Evolutionary conservation across 1,140 invertebrate species (phyloP).

Genomic region (Zaprionus inermis): DNA sequence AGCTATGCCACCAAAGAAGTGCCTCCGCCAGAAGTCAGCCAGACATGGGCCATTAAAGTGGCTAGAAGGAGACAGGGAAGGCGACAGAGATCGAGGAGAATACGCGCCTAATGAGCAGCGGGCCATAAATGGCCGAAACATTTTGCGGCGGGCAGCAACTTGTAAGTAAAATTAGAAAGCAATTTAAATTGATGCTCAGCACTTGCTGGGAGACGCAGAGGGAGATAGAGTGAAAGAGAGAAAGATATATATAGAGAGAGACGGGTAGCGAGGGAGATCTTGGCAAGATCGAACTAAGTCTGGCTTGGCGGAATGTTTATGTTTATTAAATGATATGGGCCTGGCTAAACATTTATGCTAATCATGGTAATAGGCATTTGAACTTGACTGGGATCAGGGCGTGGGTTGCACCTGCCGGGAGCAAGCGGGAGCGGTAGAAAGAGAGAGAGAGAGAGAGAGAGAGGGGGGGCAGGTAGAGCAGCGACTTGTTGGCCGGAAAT

Average conservation of each 20-base stretch:
- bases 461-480: not conserved
- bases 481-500: conserved; percentile 28
- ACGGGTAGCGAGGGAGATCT: not conserved
- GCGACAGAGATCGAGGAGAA: conserved; percentile 5
- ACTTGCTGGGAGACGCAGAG: not conserved
- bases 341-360: conserved; percentile 70
- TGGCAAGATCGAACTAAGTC: not conserved
- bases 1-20: conserved; percentile 50
- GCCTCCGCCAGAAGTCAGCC: conserved; percentile 19
- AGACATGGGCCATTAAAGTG: conserved; percentile 49
- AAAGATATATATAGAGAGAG: not conserved
- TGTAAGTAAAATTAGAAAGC: conserved; percentile 80
- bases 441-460: not conserved
- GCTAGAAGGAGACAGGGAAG: not conserved
- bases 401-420: conserved; percentile 26
- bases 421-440: not conserved
- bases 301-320: conserved; percentile 28
- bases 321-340: conserved; percentile 71
- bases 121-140: conserved; percentile 72
- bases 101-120: conserved; percentile 65
- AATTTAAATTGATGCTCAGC: conserved; percentile 66
- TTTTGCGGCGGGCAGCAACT: conserved; percentile 55
- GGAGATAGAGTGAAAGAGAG: not conserved
- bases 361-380: conserved; percentile 62
- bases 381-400: conserved; percentile 29